Conservation (phyloP, 2,888 invertebrate genomes). For the Catocala sponsa region DNA sequence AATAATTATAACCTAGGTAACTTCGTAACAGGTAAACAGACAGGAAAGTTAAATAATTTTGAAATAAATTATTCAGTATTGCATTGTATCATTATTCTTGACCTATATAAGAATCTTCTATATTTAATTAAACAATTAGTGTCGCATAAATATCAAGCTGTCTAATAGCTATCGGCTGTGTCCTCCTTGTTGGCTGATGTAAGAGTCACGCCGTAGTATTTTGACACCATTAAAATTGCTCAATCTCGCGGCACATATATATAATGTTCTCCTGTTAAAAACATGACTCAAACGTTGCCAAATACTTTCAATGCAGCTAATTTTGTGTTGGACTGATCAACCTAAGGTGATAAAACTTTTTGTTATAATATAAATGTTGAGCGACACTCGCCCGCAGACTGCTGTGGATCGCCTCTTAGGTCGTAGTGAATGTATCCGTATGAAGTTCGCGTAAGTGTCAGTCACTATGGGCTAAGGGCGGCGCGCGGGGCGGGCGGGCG, state of each 20-base stretch:
- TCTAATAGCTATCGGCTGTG: conserved; percentile 15
- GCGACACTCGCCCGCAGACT: conserved; percentile 52
- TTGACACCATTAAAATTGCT: conserved; percentile 14
- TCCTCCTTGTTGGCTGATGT: conserved; percentile 35
- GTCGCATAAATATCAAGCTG: too few species aligned
- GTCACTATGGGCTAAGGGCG: conserved; percentile 61
- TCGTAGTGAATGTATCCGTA: conserved; percentile 55
- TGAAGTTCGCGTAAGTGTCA: too few species aligned
- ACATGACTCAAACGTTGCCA: conserved; percentile 27
- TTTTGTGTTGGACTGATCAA: conserved; percentile 29
- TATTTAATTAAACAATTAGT: neutral
- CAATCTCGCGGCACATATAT: conserved; percentile 18
- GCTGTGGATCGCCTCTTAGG: conserved; percentile 65
- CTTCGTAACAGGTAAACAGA: conserved; percentile 13
- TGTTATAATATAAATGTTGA: conserved; percentile 41
- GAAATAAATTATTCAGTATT: too few species aligned
- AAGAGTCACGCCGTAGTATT: conserved; percentile 14
- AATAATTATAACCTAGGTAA: too few species aligned
- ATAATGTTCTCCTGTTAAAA: conserved; percentile 16
- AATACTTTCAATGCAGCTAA: conserved; percentile 38
- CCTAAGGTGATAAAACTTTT: conserved; percentile 29
- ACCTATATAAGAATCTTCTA: neutral
- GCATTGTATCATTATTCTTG: too few species aligned
- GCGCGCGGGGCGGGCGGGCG: conserved; percentile 50
- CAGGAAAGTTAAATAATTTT: conserved; percentile 26